Evolutionary conservation across 2,888 invertebrate genomes (phyloP).

Genomic region (Ashinkailepas kermadecensis): DNA sequence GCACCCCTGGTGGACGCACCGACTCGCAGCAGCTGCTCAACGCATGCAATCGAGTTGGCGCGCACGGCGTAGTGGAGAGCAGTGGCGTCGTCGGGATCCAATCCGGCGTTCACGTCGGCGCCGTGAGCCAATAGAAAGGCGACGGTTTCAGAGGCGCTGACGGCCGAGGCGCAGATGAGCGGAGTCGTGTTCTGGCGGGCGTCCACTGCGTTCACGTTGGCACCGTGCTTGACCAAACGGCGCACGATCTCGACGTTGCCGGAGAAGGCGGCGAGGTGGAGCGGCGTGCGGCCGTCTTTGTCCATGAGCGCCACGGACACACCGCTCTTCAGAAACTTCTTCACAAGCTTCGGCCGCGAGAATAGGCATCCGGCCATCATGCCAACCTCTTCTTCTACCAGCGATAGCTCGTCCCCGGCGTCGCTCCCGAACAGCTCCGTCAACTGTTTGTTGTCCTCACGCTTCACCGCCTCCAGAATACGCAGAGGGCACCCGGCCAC

Average conservation of each 20-base stretch:
- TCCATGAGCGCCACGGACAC: slow-evolving; percentile 59
- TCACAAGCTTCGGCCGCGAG: slow-evolving; percentile 28
- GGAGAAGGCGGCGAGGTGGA: slow-evolving; percentile 71
- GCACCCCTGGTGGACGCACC: slow-evolving; percentile 67
- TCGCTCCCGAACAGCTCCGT: slow-evolving; percentile 26
- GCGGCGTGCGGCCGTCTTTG: slow-evolving; percentile 60
- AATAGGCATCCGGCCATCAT: slow-evolving; percentile 32
- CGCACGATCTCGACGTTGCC: slow-evolving; percentile 64
- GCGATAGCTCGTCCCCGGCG: slow-evolving; percentile 26
- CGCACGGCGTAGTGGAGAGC: slow-evolving; percentile 78
- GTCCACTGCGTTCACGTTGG: slow-evolving; percentile 55
- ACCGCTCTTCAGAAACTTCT: slow-evolving; percentile 39
- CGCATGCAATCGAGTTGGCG: slow-evolving; percentile 64
- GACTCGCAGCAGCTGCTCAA: slow-evolving; percentile 60
- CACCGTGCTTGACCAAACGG: slow-evolving; percentile 45
- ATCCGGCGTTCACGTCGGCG: slow-evolving; percentile 60
- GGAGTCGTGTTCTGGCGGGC: slow-evolving; percentile 62
- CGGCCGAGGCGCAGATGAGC: slow-evolving; percentile 70
- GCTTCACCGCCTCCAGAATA: slow-evolving; percentile 27
- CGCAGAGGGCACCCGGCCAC: neutral
- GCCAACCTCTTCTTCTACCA: slow-evolving; percentile 30
- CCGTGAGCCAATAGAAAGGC: slow-evolving; percentile 59
- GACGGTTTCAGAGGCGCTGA: slow-evolving; percentile 62
- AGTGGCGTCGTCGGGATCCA: slow-evolving; percentile 51
- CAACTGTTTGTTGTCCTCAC: slow-evolving; percentile 28